Evolutionary conservation across 1,140 invertebrate species (phyloP).

Genomic region (Formica selysi): DNA sequence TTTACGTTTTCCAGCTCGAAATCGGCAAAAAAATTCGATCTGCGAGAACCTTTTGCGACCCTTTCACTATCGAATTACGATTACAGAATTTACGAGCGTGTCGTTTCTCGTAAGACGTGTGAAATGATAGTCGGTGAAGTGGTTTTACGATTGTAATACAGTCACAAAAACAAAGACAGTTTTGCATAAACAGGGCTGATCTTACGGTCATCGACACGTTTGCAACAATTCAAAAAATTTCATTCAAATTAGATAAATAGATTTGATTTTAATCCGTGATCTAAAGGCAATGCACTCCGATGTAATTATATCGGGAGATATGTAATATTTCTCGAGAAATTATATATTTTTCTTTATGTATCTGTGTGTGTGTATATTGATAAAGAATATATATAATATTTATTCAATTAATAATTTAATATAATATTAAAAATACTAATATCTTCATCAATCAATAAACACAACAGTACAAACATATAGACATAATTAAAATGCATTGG

Average conservation of each 20-base stretch:
- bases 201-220: background rate
- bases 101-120: background rate
- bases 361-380: too few species aligned
- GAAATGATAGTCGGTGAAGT: background rate
- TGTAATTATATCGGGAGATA: background rate
- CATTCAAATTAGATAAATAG: background rate
- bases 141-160: background rate
- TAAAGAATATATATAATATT: conserved; percentile 17
- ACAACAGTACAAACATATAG: background rate
- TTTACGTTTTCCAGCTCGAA: background rate
- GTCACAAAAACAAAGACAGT: background rate
- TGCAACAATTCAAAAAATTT: background rate
- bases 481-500: conserved; percentile 25
- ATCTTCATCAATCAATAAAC: background rate
- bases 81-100: conserved; percentile 26
- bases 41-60: background rate
- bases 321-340: background rate
- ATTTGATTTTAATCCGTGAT: background rate
- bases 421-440: background rate
- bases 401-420: too few species aligned
- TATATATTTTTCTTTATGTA: background rate
- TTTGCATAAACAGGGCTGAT: background rate
- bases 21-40: background rate
- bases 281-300: background rate
- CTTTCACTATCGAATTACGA: conserved; percentile 13